Base-by-base conservation (phyloP, 2,113 vertebrate genomes). In the Phrynocephalus versicolor region DNA sequence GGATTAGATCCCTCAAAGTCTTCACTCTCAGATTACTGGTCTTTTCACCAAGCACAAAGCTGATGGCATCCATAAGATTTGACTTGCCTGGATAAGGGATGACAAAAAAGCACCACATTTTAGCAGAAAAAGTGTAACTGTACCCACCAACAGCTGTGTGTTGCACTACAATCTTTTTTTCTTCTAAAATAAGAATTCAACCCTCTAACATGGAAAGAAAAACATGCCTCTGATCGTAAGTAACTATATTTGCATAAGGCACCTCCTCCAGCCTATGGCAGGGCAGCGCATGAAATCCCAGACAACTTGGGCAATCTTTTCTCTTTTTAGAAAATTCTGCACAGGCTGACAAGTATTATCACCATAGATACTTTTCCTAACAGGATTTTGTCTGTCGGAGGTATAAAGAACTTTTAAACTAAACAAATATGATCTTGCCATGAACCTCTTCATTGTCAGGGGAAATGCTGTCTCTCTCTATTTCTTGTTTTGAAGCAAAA, bases 11-110 rank as follows among this genome's bases (percentile, higher is more conserved):
- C 74, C 98, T 96, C 33, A 99, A 90, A 0, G 98, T 98, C 92
- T 99, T 99, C 60, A 99, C 98, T 62, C 98, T 95, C 58, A 99
- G 87, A 89, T 99, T 99, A 82, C 98, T 98, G 4, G 98, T 99
- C 92, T 97, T 98, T 90, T 98, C 98, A 18, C 98, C 98, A 95
- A 98, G 90, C 72, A 99, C 98, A 72, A 99, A 99, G 93, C 98
- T 99, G 95, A 99, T 99, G 86, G 98, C 98, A 81, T 99, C 98
- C 98, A 99, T 98, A 79, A 99, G 97, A 91, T 99, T 99, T 67
- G 98, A 99, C 85, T 99, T 99, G 72, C 98, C 98, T 98, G 10
- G 4, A 27, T 27, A 23, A 25, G 13, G 12, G 37, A 21, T 73
- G 69, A 21, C 27, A 65, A 35, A 14, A 18, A 37, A 77, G 19